Conservation (phyloP, 2,888 invertebrate species). For the Neelides folsomi region DNA sequence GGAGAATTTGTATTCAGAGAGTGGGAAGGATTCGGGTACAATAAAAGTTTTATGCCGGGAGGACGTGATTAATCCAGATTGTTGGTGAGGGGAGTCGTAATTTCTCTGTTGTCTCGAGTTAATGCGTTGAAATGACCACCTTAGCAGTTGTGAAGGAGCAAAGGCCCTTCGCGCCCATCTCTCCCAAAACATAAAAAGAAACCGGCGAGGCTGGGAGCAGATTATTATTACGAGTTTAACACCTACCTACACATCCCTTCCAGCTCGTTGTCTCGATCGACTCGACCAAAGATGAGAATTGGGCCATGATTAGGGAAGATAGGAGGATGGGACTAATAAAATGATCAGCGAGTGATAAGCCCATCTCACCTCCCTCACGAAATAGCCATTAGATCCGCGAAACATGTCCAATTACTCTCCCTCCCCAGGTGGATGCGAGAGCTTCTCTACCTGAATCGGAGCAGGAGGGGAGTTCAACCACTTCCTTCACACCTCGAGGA, state of each 20-base stretch:
- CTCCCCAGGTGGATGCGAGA: neutral
- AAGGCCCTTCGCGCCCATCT: too few relatives aligned
- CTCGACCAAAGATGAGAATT: too few relatives aligned
- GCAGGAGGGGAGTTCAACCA: too few relatives aligned
- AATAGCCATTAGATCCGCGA: conserved; percentile 30
- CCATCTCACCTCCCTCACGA: conserved; percentile 20
- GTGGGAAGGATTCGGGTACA: neutral
- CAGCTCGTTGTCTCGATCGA: too few relatives aligned
- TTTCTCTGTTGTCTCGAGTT: conserved; percentile 23
- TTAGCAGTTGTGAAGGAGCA: neutral
- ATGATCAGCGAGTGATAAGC: neutral
- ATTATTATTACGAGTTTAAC: too few relatives aligned
- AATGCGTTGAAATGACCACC: conserved; percentile 32
- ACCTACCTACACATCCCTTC: too few relatives aligned
- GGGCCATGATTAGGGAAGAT: neutral
- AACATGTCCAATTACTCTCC: conserved; percentile 28
- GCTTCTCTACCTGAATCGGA: conserved; percentile 1
- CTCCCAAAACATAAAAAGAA: too few relatives aligned
- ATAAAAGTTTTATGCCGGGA: conserved; percentile 12
- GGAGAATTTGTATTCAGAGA: neutral
- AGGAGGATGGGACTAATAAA: neutral
- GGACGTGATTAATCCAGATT: conserved; percentile 20
- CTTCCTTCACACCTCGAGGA: too few relatives aligned
- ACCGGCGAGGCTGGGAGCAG: too few relatives aligned
- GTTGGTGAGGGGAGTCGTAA: conserved; percentile 15